Evolutionary conservation across 2,888 invertebrate genomes (phyloP).

Genomic region (Electrophaes corylata): DNA sequence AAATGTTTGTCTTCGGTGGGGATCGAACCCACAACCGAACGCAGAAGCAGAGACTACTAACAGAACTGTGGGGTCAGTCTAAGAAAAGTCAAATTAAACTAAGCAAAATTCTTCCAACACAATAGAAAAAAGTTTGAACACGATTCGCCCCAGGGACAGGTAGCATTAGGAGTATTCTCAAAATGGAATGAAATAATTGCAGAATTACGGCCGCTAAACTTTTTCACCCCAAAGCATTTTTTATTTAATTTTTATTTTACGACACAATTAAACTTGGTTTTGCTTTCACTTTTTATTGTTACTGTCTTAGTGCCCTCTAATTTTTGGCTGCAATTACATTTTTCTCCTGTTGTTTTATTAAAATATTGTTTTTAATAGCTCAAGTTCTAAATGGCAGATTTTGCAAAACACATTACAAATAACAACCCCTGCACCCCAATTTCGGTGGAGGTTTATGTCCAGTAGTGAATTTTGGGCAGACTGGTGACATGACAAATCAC

Average conservation of each 20-base stretch:
- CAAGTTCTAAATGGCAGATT: conserved; percentile 44
- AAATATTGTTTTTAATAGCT: conserved; percentile 76
- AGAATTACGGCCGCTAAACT: conserved; percentile 75
- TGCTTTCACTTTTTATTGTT: conserved; percentile 83
- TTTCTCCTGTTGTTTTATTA: conserved; percentile 73
- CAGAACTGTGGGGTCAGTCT: too few relatives aligned
- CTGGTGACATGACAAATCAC: too few relatives aligned
- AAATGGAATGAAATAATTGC: conserved; percentile 75
- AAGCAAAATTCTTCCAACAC: neutral
- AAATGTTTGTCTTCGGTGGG: too few relatives aligned
- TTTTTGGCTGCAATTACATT: conserved; percentile 81
- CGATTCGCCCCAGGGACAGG: conserved; percentile 62
- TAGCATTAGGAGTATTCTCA: conserved; percentile 59
- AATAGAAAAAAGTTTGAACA: conserved; percentile 15
- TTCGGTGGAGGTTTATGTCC: too few relatives aligned
- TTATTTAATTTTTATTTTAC: conserved; percentile 84
- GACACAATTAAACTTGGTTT: conserved; percentile 82
- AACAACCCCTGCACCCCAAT: too few relatives aligned
- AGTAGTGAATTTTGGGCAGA: too few relatives aligned
- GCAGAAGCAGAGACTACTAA: too few relatives aligned
- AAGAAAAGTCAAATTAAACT: too few relatives aligned
- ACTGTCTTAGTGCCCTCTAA: conserved; percentile 81
- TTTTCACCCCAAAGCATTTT: conserved; percentile 79
- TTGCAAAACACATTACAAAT: conserved; percentile 34
- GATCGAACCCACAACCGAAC: too few relatives aligned